Evolutionary conservation across 2,888 invertebrate species (phyloP), one percentile per base, ranked within the genome.

Genomic region (Xestia sexstrigata): DNA sequence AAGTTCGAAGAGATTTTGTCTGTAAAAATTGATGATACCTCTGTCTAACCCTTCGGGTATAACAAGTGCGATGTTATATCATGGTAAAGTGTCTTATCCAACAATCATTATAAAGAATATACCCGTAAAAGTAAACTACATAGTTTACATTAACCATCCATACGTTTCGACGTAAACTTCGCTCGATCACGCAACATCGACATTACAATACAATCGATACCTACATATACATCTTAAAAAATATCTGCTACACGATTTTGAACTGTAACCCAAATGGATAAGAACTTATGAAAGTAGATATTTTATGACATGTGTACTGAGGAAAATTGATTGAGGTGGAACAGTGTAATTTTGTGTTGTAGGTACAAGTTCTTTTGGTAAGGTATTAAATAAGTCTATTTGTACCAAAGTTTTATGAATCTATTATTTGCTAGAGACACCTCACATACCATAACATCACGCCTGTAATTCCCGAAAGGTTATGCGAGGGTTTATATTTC

Each of bases 201-300:
- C 83, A 87, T 90, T 85, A 87, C 65, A 76, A 63, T 72, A 85
- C 82, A 87, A 85, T 87, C 87, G 73, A 89, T 88, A 89, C 68
- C 20, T 42, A 79, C 77, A 75, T 81, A 68, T 68, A 80, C 63
- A 85, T 78, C 70, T 70, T 65, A 47, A 82, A 83, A 82, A 78
- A 82, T 70, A 76, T 35, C 17, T 81, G 78, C 60, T 58, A 65
- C 30, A 35, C 74, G 30, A 82, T 75, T 79, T 74, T 82, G 45
- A 79, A 79, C 83, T 62, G 30, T 82, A 85, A 35, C 0, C 0
- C 17, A 49, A 63, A 2, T 1, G 0, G 15, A 7, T 78, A 79
- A 26, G 80, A 70, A n/a, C 63, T 26, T n/a, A 66, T 2, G 26
- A 49, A 67, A 20, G 11, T 6, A 35, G 35, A 13, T 66, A 39